A percentile compares a stretch with the other conserved stretches of the same genome.
Evolutionary conservation across 2,113 vertebrate species (phyloP).

Genomic region (Axis porcinus): DNA sequence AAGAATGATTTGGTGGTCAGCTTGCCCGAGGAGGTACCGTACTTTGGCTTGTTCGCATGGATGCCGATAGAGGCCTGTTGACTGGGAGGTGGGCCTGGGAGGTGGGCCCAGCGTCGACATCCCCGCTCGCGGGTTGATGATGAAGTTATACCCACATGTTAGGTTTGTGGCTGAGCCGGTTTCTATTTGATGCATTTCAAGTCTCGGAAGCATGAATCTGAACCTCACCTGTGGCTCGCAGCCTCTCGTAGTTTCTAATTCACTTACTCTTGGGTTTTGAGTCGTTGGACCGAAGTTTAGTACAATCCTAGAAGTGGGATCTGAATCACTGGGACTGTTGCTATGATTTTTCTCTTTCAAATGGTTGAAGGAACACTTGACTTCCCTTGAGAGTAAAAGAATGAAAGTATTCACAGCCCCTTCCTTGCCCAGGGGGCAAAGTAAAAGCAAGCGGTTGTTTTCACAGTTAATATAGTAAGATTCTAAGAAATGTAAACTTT

Average conservation of each 20-base stretch:
- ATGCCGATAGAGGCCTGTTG: not conserved
- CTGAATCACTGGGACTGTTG: not conserved
- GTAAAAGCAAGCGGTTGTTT: slow-evolving; percentile 2
- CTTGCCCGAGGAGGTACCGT: slow-evolving; percentile 95
- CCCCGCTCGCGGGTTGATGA: not conserved
- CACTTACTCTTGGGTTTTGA: slow-evolving; percentile 62
- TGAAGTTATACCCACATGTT: not conserved
- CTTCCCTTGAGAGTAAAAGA: slow-evolving; percentile 67
- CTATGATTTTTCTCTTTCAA: slow-evolving; percentile 55
- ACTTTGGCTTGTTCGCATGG: slow-evolving; percentile 4
- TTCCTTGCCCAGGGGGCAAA: slow-evolving; percentile 25
- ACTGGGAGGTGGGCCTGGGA: not conserved
- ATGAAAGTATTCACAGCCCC: slow-evolving; percentile 14
- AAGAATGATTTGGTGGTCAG: slow-evolving; percentile 96
- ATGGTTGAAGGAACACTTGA: slow-evolving; percentile 44
- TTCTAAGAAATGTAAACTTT: slow-evolving; percentile 55
- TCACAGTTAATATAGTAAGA: not conserved
- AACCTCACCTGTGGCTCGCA: slow-evolving; percentile 36
- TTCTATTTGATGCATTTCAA: slow-evolving; percentile 43
- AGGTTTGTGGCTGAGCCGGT: not conserved
- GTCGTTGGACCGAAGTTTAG: not conserved
- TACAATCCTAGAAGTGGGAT: slow-evolving; percentile 17
- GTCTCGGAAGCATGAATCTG: not conserved
- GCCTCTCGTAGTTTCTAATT: slow-evolving; percentile 48
- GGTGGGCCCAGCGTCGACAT: not conserved